Evolutionary conservation across 2,113 vertebrate genomes (phyloP), one percentile per base, ranked within the genome.

Genomic region (Pholis gunnellus): DNA sequence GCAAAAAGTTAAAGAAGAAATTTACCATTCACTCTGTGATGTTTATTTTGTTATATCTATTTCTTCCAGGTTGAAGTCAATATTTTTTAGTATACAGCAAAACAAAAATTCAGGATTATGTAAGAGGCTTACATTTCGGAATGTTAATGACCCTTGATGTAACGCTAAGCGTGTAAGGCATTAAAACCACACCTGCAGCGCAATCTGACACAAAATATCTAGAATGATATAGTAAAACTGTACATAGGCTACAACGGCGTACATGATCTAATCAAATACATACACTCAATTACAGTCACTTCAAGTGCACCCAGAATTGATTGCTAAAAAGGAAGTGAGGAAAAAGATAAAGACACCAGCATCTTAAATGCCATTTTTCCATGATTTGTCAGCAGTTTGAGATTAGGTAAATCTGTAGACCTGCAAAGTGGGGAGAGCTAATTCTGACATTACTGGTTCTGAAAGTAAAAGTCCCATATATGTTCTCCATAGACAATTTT

Each of bases 1-100:
- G 9, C 0, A 63, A 42, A 72, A 77, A 60, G 17, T 52, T 4
- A 61, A 17, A 17, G 17, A 38, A 60, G 3, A 46, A 5, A 63
- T 52, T 5, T 76, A 56, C 1, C 13, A 7, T 54, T 22, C 36
- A 75, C 52, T 34, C 8, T 34, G 4, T 13, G 36, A 74, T 60
- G 65, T 67, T 60, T 65, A 27, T 50, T 59, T n/a, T 52, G 31
- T 63, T 63, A 66, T 36, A 52, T 64, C 42, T 65, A 42, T 72
- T 34, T 74, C 8, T n/a, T 75, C 25, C 5, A 80, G 11, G 36
- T 67, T 29, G 29, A 52, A 79, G 68, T 31, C 27, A 48, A 73
- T 36, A 42, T 63, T 14, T 18, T 36, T 3, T 44, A 22, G 13
- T 15, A 34, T n/a, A 9, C 6, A 66, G n/a, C 10, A 67, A 52